Conservation (phyloP, 2,888 invertebrate genomes). For the Nowickia ferox region DNA sequence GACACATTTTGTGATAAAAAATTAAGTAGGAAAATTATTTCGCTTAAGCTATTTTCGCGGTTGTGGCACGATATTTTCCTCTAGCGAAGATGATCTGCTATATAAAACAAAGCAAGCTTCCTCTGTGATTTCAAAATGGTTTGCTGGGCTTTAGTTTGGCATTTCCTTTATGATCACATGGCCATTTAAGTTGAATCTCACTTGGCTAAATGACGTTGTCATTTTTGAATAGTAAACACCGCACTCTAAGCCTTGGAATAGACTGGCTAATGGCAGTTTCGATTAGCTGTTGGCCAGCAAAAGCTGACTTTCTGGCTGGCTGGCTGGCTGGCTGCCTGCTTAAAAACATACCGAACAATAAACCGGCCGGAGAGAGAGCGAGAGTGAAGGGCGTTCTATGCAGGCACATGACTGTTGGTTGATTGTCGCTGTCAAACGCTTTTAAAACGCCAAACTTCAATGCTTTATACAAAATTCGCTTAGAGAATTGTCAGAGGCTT, state of each 20-base stretch:
- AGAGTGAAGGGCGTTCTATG: conserved; percentile 63
- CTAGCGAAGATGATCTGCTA: too few relatives aligned
- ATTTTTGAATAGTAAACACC: conserved; percentile 62
- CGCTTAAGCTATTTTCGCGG: too few relatives aligned
- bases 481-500: conserved; percentile 58
- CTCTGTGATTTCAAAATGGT: not conserved
- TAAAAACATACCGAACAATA: conserved; percentile 14
- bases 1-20: too few relatives aligned
- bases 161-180: conserved; percentile 62
- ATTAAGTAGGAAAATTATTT: too few relatives aligned
- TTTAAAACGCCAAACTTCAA: conserved; percentile 79
- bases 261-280: conserved; percentile 32
- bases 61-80: too few relatives aligned
- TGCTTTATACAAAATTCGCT: conserved; percentile 53
- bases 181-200: conserved; percentile 55
- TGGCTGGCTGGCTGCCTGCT: conserved; percentile 9
- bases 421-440: conserved; percentile 81
- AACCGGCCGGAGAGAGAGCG: not conserved
- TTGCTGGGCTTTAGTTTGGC: conserved; percentile 46
- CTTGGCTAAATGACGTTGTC: conserved; percentile 67
- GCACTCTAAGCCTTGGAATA: conserved; percentile 39
- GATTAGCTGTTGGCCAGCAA: conserved; percentile 45
- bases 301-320: conserved; percentile 7
- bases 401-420: conserved; percentile 61
- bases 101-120: not conserved